Conservation (phyloP, 2,113 vertebrate species). For the Galbula dea region DNA sequence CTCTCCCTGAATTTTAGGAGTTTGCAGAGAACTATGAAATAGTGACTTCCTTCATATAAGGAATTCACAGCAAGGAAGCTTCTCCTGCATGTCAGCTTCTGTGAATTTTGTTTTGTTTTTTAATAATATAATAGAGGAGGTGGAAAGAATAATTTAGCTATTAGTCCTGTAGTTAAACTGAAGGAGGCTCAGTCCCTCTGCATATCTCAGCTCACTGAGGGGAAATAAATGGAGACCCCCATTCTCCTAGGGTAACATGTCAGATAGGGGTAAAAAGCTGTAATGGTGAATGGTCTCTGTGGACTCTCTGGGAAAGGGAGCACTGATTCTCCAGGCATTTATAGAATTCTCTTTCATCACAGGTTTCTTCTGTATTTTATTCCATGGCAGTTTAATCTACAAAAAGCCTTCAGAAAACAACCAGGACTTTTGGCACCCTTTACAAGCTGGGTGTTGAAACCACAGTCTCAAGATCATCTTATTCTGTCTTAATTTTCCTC, state of each 20-base stretch:
- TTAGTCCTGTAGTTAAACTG: not conserved
- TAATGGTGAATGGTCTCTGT: too few species aligned
- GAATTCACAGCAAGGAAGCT: not conserved
- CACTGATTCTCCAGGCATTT: accelerated
- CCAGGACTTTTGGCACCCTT: not conserved
- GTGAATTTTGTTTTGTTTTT: not conserved
- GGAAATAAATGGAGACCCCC: not conserved
- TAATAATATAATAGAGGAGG: not conserved
- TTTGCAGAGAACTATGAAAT: not conserved
- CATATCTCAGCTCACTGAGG: not conserved
- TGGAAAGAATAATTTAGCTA: not conserved
- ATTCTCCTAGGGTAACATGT: not conserved
- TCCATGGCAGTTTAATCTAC: not conserved
- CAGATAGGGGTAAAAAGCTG: not conserved
- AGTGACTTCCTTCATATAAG: not conserved
- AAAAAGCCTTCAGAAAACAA: not conserved
- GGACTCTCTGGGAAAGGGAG: not conserved
- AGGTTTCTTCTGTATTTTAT: not conserved
- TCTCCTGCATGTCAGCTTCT: not conserved
- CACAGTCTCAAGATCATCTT: not conserved
- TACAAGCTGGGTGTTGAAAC: not conserved
- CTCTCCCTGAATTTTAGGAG: not conserved
- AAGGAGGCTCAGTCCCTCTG: not conserved
- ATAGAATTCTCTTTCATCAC: not conserved
- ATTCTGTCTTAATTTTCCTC: not conserved